Evolutionary conservation across 1,140 invertebrate genomes (phyloP), one percentile per base, ranked within the genome.

Genomic region (Cataglyphis hispanica): DNA sequence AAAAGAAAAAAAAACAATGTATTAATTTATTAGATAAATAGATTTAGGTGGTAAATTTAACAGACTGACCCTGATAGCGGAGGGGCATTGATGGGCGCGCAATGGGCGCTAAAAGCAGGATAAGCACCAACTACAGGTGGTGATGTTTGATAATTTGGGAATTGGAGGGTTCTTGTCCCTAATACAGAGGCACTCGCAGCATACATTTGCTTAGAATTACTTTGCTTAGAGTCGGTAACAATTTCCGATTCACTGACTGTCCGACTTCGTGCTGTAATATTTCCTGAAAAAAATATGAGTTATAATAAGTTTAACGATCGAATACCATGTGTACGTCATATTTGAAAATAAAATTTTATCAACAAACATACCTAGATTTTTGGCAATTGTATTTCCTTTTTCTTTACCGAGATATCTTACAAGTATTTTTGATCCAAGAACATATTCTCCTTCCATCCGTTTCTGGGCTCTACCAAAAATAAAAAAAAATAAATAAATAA

Each of bases 391-490:
- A 86, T 53, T 90, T 25, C 92, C 92, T 69, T 92, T 93, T 80
- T 94, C 93, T 74, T 94, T 93, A 22, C 89, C 25, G 11, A 80
- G 87, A 90, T 91, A 93, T 87, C 89, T 94, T 53, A 95, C 94
- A 96, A 96, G 91, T 97, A 98, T 98, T 95, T 97, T 97, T 46
- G 96, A 96, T 40, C 97, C 97, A 95, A 96, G 98, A 61, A 98
- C 97, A 95, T 97, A 96, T 94, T 98, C 97, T 86, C 97, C 97
- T 92, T 98, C 97, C 96, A 98, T 98, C 93, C 98, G 97, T 92
- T 97, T 98, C 92, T 97, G 96, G 87, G 97, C 98, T 94, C 98
- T 98, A 90, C 0, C 50, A 16, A 58, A 58, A 43, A 31, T 31
- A 61, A 83, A 83, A 72, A 72, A 50, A 43, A 50, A 19, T 34